These are phyloP conservation scores for Acrocephalus kingi DNA, from an alignment of 2,113 vertebrate genomes.

Conservation along the genomic window DNA sequence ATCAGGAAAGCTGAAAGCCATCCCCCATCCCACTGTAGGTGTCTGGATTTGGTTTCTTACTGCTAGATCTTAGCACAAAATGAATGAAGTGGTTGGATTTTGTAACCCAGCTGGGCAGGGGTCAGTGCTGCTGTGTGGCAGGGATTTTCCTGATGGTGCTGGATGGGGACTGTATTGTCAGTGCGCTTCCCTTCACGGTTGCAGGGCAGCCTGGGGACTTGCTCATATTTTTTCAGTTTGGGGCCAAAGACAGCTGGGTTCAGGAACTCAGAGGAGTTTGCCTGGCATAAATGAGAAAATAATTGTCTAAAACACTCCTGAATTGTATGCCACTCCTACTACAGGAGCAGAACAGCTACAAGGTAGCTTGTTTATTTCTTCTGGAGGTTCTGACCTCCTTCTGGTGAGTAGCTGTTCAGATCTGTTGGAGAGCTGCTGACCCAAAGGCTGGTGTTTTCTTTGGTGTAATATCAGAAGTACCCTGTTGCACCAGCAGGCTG, in stretches of 20 bases:
- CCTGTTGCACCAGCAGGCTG: background rate
- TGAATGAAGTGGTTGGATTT: background rate
- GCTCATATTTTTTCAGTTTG: background rate
- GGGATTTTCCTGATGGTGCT: background rate
- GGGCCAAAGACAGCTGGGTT: constrained; percentile 16
- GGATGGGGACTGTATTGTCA: background rate
- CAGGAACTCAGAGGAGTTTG: background rate
- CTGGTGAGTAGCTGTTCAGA: background rate
- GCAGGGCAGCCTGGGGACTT: background rate
- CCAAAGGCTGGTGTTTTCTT: background rate
- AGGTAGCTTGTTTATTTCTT: background rate
- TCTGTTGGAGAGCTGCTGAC: background rate
- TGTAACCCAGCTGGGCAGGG: background rate
- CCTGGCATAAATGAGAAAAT: background rate
- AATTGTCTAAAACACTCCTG: background rate
- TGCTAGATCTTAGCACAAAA: background rate
- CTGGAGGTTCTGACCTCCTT: background rate
- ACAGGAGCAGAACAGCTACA: background rate
- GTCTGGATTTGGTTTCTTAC: background rate
- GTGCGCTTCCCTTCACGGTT: background rate
- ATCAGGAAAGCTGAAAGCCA: background rate
- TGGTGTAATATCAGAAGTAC: background rate
- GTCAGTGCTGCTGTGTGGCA: background rate
- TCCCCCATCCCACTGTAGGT: background rate
- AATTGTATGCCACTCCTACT: background rate